Evolutionary conservation across 2,888 invertebrate genomes (phyloP), one percentile per base, ranked within the genome.

Genomic region (Thalpophila matura): DNA sequence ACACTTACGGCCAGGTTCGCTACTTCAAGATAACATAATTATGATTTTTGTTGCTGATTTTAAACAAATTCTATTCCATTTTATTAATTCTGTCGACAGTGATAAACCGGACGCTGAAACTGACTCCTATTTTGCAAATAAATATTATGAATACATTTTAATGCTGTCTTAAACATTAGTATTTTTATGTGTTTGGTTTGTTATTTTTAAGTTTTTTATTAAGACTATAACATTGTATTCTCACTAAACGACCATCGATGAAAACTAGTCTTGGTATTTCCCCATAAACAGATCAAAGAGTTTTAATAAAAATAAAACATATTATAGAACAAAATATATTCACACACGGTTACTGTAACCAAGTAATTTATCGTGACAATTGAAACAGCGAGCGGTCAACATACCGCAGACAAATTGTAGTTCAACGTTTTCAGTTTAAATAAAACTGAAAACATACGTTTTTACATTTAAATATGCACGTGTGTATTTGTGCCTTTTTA

Each of bases 321-420:
- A 62, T 53, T 49, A 55, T 18, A 71, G 56, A 54, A 54, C 14
- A 42, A 62, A 62, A 62, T 49, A 62, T 37, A 70, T 68, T 68
- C 50, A 64, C 68, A 68, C 50, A 64, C 47, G 59, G 46, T 55
- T 42, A 22, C 37, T 59, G 50, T 55, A 50, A 66, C 73, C 43
- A 22, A 56, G 49, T 50, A 51, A 58, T 67, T 70, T 59, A 70
- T 59, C 20, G 42, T 14, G 59, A 54, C 58, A 49, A 73, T 64
- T 66, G 67, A 50, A 70, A 70, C 58, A 73, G 46, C 42, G 50
- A 27, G 3, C 50, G 37, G 54, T 73, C 51, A 29, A 42, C 66
- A 70, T 26, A 72, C 69, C 70, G 33, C 70, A 59, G 42, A 55
- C 67, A 46, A 51, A 46, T 59, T 73, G 68, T 51, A 67, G 29